Conservation (phyloP, 2,888 invertebrate species). For the Pyrocoelia pectoralis region DNA sequence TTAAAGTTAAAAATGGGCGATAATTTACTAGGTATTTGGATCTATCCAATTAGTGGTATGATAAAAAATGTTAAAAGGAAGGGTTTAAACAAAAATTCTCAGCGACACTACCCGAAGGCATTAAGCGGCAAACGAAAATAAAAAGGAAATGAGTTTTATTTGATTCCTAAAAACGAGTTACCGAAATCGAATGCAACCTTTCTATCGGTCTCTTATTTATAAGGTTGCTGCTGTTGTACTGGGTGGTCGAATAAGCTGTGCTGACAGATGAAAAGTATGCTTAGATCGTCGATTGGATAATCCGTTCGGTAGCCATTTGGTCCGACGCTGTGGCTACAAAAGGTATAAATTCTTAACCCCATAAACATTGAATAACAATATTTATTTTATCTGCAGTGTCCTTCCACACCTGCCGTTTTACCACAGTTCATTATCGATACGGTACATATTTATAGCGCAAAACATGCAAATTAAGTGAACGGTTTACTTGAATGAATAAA, state of each 20-base stretch:
- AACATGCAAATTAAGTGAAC: not conserved
- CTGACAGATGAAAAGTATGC: constrained; percentile 62
- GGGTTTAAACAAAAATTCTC: constrained; percentile 40
- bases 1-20: constrained; percentile 36
- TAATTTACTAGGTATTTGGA: constrained; percentile 35
- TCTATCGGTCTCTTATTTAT: constrained; percentile 58
- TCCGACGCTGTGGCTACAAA: constrained; percentile 53
- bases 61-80: constrained; percentile 43
- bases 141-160: constrained; percentile 48
- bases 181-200: constrained; percentile 47
- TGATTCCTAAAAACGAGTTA: constrained; percentile 53
- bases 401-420: constrained; percentile 42
- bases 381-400: constrained; percentile 34
- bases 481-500: not conserved
- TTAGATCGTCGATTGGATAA: constrained; percentile 61
- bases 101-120: constrained; percentile 34
- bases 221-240: constrained; percentile 55
- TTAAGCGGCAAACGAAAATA: constrained; percentile 36
- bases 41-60: constrained; percentile 53
- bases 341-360: constrained; percentile 42
- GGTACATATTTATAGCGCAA: not conserved
- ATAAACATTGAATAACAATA: constrained; percentile 31
- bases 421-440: constrained; percentile 8
- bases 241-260: constrained; percentile 57
- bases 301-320: constrained; percentile 61